Conservation (phyloP, 1,140 invertebrate species). For the Drosophila sturtevanti region DNA sequence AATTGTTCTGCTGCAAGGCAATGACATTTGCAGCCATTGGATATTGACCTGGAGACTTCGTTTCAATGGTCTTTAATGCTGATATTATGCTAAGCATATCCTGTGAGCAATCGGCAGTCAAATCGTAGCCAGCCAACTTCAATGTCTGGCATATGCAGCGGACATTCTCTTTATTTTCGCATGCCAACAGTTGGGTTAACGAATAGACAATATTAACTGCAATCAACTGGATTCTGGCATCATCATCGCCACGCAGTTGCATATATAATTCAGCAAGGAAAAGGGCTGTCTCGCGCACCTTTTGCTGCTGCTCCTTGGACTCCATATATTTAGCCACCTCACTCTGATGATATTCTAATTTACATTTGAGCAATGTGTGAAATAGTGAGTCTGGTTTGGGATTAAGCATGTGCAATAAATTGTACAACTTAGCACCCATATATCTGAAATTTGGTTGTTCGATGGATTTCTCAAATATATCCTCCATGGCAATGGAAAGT, state of each 20-base stretch:
- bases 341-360: conserved; percentile 74
- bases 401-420: conserved; percentile 79
- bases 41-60: conserved; percentile 68
- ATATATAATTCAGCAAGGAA: conserved; percentile 79
- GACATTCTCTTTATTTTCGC: conserved; percentile 82
- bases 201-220: conserved; percentile 77
- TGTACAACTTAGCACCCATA: conserved; percentile 80
- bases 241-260: conserved; percentile 77
- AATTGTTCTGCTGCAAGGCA: conserved; percentile 77
- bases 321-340: conserved; percentile 73
- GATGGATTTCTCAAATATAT: conserved; percentile 80
- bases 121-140: conserved; percentile 82
- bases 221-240: conserved; percentile 72
- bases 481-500: conserved; percentile 79
- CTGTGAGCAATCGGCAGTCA: conserved; percentile 69
- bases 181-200: conserved; percentile 56
- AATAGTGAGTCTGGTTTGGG: conserved; percentile 73
- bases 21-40: conserved; percentile 74
- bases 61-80: conserved; percentile 56
- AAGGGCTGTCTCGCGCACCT: conserved; percentile 74
- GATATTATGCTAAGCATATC: conserved; percentile 72
- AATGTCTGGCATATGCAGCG: conserved; percentile 85
- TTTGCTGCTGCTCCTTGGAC: conserved; percentile 60
- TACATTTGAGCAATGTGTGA: conserved; percentile 72
- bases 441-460: conserved; percentile 81